phyloP scores from a whole-genome alignment of 2,113 vertebrate species.

The Condylura cristata region DNA sequence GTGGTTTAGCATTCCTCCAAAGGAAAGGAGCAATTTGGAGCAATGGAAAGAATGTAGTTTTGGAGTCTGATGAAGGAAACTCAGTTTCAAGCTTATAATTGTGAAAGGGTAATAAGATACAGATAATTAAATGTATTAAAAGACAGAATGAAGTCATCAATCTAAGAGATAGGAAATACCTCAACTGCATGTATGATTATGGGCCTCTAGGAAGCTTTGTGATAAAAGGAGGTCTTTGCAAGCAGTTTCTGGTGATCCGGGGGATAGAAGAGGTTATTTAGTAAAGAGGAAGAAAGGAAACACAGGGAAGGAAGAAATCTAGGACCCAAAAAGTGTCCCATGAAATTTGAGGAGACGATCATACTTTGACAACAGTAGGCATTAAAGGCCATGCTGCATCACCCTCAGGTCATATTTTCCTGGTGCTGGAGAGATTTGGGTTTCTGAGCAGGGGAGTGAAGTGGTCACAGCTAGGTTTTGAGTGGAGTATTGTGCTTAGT shows the following conservation, averaged over 20 bases:
- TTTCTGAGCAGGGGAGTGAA: not conserved
- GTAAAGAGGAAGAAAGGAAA: not conserved
- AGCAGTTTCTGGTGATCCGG: not conserved
- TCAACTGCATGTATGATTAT: not conserved
- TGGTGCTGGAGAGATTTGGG: not conserved
- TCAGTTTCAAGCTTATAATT: not conserved
- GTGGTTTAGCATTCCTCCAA: not conserved
- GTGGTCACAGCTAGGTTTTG: not conserved
- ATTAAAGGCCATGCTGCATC: not conserved
- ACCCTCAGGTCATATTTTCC: not conserved
- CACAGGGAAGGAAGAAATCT: not conserved
- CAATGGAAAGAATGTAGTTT: not conserved
- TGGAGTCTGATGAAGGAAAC: not conserved
- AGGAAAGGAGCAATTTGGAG: not conserved
- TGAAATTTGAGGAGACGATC: not conserved
- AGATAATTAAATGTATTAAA: conserved; percentile 11
- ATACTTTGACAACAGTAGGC: not conserved
- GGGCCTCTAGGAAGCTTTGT: not conserved
- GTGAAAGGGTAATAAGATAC: not conserved
- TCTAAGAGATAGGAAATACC: conserved; percentile 10
- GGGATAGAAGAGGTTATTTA: not conserved
- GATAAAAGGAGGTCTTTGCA: not conserved
- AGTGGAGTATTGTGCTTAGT: not conserved
- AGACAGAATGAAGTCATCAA: not conserved
- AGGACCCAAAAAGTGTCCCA: not conserved